phyloP scores from a whole-genome alignment of 1,140 invertebrate genomes.

The Pseudomyrmex dendroicus region DNA sequence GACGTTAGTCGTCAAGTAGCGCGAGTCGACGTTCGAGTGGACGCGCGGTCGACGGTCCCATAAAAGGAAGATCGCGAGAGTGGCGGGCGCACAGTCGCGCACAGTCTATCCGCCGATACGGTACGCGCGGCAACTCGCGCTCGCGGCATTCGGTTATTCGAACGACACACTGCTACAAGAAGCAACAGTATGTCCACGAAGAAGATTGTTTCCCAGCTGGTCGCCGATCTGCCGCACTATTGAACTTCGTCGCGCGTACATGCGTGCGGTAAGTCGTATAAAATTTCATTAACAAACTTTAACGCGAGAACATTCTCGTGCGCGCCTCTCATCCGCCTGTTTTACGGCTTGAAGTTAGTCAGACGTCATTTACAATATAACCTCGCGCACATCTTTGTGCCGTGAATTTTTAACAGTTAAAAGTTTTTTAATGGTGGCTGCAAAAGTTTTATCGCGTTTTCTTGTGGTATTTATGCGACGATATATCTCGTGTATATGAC shows the following conservation, averaged over 20 bases:
- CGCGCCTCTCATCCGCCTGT: background rate
- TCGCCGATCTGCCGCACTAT: conserved; percentile 34
- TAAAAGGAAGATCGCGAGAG: conserved; percentile 74
- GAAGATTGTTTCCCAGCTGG: conserved; percentile 48
- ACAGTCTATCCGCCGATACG: conserved; percentile 65
- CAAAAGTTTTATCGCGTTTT: too few species aligned
- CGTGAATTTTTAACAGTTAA: too few species aligned
- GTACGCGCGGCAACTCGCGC: conserved; percentile 42
- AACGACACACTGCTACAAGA: conserved; percentile 21
- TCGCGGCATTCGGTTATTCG: background rate
- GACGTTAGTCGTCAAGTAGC: conserved; percentile 54
- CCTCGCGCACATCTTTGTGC: too few species aligned
- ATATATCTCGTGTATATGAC: background rate
- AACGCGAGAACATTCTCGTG: background rate
- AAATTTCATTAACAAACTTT: background rate
- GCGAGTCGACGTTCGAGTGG: conserved; percentile 68
- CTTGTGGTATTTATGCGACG: too few species aligned
- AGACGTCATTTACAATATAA: too few species aligned
- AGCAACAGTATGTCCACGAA: conserved; percentile 71
- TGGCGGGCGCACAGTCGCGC: conserved; percentile 74
- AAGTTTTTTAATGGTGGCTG: too few species aligned
- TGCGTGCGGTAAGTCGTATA: conserved; percentile 67
- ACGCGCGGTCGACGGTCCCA: conserved; percentile 63
- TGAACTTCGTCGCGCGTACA: conserved; percentile 62
- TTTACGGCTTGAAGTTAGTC: too few species aligned